These are phyloP conservation scores for Sycobia sp. DNA, from an alignment of 1,140 invertebrate species.

Conservation along the genomic window DNA sequence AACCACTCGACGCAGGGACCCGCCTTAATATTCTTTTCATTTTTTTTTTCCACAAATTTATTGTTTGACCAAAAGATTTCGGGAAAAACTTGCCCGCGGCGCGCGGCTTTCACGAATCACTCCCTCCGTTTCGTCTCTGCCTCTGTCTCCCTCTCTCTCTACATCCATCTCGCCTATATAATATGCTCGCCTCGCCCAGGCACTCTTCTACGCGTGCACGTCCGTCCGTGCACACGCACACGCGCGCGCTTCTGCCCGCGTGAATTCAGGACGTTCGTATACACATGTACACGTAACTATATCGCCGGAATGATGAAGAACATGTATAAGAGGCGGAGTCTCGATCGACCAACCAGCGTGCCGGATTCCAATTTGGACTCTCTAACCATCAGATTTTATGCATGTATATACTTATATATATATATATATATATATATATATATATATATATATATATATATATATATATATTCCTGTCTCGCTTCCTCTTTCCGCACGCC, in stretches of 20 bases:
- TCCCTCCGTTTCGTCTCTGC: too few relatives aligned
- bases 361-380: constrained; percentile 35
- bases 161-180: too few relatives aligned
- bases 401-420: too few relatives aligned
- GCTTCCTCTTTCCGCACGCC: constrained; percentile 29
- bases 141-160: too few relatives aligned
- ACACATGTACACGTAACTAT: too few relatives aligned
- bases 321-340: constrained; percentile 44
- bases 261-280: constrained; percentile 19
- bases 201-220: too few relatives aligned
- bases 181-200: too few relatives aligned
- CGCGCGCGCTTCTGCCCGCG: background rate
- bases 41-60: background rate
- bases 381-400: constrained; percentile 32
- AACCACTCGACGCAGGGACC: too few relatives aligned
- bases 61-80: constrained; percentile 30
- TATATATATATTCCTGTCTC: too few relatives aligned
- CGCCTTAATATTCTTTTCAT: constrained; percentile 3
- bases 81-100: constrained; percentile 22
- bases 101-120: constrained; percentile 1
- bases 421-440: too few relatives aligned
- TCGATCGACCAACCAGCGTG: constrained; percentile 41
- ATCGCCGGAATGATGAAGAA: constrained; percentile 26
- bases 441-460: too few relatives aligned
- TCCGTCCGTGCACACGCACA: too few relatives aligned